These are phyloP conservation scores for Eupsittula cactorum DNA, from an alignment of 2,113 vertebrate genomes.

Conservation along the genomic window DNA sequence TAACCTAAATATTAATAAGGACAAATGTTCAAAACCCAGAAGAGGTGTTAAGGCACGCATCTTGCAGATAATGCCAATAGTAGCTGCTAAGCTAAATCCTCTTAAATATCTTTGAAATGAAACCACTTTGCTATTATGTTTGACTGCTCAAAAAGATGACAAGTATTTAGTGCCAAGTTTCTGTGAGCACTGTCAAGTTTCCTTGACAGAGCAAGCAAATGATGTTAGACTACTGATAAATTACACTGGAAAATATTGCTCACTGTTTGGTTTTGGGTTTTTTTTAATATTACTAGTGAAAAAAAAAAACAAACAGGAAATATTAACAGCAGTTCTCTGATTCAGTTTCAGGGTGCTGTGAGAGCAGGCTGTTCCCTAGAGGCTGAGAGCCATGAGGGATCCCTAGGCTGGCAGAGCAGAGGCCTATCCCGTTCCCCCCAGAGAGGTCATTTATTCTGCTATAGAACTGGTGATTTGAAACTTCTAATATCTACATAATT, in stretches of 20 bases:
- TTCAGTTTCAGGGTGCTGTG: not conserved
- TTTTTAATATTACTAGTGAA: not conserved
- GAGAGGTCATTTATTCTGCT: not conserved
- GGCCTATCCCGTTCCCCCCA: fast-evolving
- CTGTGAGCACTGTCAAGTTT: not conserved
- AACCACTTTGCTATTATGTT: not conserved
- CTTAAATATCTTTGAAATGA: not conserved
- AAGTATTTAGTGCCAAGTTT: not conserved
- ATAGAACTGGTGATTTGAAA: not conserved
- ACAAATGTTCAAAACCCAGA: not conserved
- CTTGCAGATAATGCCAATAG: not conserved
- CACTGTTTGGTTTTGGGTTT: not conserved
- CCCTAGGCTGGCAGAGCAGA: not conserved
- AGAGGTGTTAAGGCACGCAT: not conserved
- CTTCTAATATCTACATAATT: not conserved
- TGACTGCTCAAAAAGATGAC: not conserved
- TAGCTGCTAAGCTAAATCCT: not conserved
- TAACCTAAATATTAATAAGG: constrained; percentile 16
- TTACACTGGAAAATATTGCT: not conserved
- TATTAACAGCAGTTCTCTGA: not conserved
- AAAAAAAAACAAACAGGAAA: not conserved
- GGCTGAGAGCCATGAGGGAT: not conserved
- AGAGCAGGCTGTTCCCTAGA: not conserved
- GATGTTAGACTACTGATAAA: not conserved
- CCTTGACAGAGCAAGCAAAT: not conserved